Conservation (phyloP, 2,113 vertebrate genomes). For the Hepsetus odoe region DNA sequence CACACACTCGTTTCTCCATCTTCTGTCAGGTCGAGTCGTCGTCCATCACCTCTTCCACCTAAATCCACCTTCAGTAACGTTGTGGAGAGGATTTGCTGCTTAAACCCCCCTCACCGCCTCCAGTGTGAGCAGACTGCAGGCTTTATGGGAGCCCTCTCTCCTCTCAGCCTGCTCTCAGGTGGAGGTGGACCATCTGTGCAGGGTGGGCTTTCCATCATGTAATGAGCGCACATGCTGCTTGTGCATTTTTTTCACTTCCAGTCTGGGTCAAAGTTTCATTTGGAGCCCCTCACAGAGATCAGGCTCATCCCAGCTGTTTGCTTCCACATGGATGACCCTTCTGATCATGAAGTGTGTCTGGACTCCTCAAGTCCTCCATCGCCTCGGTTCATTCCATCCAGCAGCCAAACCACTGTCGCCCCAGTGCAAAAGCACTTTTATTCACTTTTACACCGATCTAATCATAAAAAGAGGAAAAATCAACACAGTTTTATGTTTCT, state of each 20-base stretch:
- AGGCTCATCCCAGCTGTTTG: not conserved
- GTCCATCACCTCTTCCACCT: not conserved
- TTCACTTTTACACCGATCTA: not conserved
- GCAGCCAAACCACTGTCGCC: not conserved
- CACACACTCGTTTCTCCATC: not conserved
- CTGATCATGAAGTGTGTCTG: not conserved
- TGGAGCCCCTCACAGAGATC: too few species aligned
- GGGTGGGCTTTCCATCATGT: not conserved
- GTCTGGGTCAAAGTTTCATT: too few species aligned
- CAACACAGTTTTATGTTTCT: too few species aligned
- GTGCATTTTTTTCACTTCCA: too few species aligned
- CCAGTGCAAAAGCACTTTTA: not conserved
- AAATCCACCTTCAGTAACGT: not conserved
- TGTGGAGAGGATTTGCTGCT: too few species aligned
- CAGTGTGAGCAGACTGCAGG: too few species aligned
- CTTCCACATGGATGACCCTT: constrained; percentile 32
- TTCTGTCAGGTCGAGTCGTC: not conserved
- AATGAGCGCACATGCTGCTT: too few species aligned
- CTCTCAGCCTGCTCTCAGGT: not conserved
- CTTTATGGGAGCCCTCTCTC: not conserved
- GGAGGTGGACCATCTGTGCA: not conserved
- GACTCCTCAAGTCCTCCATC: not conserved
- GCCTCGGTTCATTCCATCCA: not conserved
- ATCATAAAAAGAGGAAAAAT: too few species aligned
- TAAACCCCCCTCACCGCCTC: too few species aligned